Conservation (phyloP, 2,888 invertebrate genomes). For the Papilio protenor region DNA sequence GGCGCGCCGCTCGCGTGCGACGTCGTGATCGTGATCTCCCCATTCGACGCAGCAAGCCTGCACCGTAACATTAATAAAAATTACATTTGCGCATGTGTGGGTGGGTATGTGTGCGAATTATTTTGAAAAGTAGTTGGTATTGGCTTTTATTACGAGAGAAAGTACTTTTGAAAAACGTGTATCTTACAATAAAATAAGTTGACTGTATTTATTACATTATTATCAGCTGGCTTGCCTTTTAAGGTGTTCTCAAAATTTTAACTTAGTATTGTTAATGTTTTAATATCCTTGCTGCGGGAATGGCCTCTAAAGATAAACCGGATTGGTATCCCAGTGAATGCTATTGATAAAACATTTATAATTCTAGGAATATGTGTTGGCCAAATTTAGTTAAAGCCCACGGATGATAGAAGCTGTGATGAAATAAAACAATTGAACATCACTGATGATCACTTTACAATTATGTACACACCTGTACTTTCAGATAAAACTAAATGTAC, state of each 20-base stretch:
- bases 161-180: slow-evolving; percentile 13
- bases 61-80: slow-evolving; percentile 9
- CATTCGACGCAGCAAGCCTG: slow-evolving; percentile 90
- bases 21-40: slow-evolving; percentile 93
- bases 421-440: background rate
- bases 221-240: background rate
- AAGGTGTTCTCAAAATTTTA: slow-evolving; percentile 13
- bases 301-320: slow-evolving; percentile 1
- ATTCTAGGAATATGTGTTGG: too few species aligned
- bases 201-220: slow-evolving; percentile 18
- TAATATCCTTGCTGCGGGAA: slow-evolving; percentile 6
- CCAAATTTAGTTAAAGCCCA: background rate
- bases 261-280: slow-evolving; percentile 11
- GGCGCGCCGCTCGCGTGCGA: slow-evolving; percentile 84
- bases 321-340: background rate
- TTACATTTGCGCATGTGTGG: background rate
- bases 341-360: too few species aligned
- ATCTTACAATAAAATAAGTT: background rate
- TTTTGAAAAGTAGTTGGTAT: slow-evolving; percentile 26
- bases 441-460: background rate
- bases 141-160: slow-evolving; percentile 12
- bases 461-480: slow-evolving; percentile 2
- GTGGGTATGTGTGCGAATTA: slow-evolving; percentile 8
- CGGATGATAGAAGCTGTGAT: background rate
- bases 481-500: background rate